Base-by-base conservation (phyloP, 2,888 invertebrate genomes). In the Cristatella mucedo region DNA sequence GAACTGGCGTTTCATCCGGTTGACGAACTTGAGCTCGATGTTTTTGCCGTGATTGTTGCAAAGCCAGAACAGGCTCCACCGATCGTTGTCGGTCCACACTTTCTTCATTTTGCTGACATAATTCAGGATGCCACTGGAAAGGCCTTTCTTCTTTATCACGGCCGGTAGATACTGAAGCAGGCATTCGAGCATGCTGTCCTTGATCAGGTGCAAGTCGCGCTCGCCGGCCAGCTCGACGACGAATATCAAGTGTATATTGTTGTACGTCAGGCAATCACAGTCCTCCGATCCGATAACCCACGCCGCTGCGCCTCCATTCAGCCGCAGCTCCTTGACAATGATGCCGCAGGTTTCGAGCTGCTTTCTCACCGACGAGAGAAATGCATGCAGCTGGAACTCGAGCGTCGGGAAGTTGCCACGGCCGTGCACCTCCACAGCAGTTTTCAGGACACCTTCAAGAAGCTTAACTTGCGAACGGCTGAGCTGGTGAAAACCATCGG, bases 61-160 rank as follows among this genome's bases (percentile, higher is more conserved):
- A 49, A 97, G 74, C n/a, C 93, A 91, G 63, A 97, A 95, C 47
- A 97, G 75, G 42, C 91, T 91, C 97, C 97, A 97, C 55, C 87
- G 76, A 68, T 97, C 95, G 58, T 87, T 87, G 38, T 59, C 57
- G 43, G 58, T 63, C 49, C 56, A 60, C 48, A 97, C 95, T 71
- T 97, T 97, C 45, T 97, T 93, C 95, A 97, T 93, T 70, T 97
- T 97, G 66, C 89, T 83, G 44, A 97, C 93, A 71, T 97, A 97
- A 49, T 68, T 89, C 51, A 91, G 73, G 55, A 83, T 82, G 67
- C 89, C 87, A 33, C 84, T 78, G 37, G 82, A 78, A 63, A 91
- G 86, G 57, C 89, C 81, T 54, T 85, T 82, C 57, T 86, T 82
- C 61, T 78, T 82, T 26, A 82, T 63, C 29, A 59, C 61, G 20